phyloP scores from a whole-genome alignment of 92 coral and sea anemone genomes.

The Porites evermanni region DNA sequence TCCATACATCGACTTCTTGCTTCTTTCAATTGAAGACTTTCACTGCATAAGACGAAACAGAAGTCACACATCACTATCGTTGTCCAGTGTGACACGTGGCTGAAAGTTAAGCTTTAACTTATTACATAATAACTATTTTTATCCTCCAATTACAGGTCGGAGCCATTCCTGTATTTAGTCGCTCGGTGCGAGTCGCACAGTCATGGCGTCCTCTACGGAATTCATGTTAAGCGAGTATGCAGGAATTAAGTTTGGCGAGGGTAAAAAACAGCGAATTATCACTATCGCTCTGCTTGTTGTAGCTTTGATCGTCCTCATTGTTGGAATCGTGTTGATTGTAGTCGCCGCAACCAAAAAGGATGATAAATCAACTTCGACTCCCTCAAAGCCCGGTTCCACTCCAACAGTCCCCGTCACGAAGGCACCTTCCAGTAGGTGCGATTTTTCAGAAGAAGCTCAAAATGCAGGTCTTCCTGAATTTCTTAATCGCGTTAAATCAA shows the following conservation, averaged over 20 bases:
- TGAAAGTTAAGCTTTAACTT: too few relatives aligned
- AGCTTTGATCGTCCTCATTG: slow-evolving; percentile 23
- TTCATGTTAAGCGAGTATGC: not conserved
- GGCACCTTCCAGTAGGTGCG: slow-evolving; percentile 31
- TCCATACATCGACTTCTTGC: too few relatives aligned
- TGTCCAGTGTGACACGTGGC: too few relatives aligned
- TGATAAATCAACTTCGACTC: too few relatives aligned
- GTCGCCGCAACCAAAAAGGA: not conserved
- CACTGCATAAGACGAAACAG: too few relatives aligned
- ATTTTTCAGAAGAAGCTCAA: slow-evolving; percentile 66
- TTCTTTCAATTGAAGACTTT: too few relatives aligned
- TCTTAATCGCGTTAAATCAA: slow-evolving; percentile 57
- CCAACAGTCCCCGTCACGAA: not conserved
- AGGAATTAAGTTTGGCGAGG: not conserved
- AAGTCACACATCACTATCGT: too few relatives aligned
- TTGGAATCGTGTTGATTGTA: slow-evolving; percentile 44
- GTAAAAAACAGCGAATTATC: not conserved
- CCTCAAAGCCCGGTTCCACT: not conserved
- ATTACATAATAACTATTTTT: too few relatives aligned
- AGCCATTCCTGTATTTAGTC: too few relatives aligned
- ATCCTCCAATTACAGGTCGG: too few relatives aligned
- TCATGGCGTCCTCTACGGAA: not conserved
- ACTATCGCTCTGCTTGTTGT: slow-evolving; percentile 3
- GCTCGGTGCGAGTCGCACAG: too few relatives aligned
- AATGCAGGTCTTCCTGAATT: slow-evolving; percentile 69